phyloP scores from a whole-genome alignment of 2,888 invertebrate genomes.

The Microctonus aethiopoides region DNA sequence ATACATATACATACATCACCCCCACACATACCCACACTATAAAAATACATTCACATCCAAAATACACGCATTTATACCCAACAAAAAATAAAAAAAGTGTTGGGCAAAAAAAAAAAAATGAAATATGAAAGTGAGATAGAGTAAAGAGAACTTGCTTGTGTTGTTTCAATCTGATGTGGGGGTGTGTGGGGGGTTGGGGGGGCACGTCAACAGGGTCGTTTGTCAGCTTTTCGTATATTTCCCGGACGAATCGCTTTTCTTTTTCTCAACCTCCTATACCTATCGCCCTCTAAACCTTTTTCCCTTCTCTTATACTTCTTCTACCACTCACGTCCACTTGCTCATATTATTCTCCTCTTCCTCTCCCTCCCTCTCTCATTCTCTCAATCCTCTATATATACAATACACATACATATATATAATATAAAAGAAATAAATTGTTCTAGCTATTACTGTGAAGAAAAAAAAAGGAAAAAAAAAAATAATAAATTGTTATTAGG shows the following conservation, averaged over 20 bases:
- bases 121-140: conserved; percentile 54
- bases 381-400: no score
- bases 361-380: conserved; percentile 34
- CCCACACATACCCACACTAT: no score
- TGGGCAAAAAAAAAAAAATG: conserved; percentile 60
- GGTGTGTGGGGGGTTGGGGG: no score
- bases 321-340: conserved; percentile 31
- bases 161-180: conserved; percentile 58
- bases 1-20: no score
- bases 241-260: conserved; percentile 46
- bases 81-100: conserved; percentile 42
- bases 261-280: conserved; percentile 16
- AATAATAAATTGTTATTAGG: conserved; percentile 46
- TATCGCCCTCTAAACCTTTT: neutral
- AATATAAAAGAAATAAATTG: conserved; percentile 43
- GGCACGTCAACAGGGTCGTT: conserved; percentile 63
- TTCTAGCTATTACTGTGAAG: conserved; percentile 42
- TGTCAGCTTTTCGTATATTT: conserved; percentile 56
- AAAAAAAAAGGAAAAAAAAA: conserved; percentile 38
- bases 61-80: neutral
- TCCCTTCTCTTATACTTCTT: conserved; percentile 26
- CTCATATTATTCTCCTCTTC: conserved; percentile 1
- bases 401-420: conserved; percentile 25
- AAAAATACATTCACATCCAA: no score
- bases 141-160: conserved; percentile 48